These are phyloP conservation scores for Acanthisitta chloris DNA, from an alignment of 2,113 vertebrate genomes.

Conservation along the genomic window DNA sequence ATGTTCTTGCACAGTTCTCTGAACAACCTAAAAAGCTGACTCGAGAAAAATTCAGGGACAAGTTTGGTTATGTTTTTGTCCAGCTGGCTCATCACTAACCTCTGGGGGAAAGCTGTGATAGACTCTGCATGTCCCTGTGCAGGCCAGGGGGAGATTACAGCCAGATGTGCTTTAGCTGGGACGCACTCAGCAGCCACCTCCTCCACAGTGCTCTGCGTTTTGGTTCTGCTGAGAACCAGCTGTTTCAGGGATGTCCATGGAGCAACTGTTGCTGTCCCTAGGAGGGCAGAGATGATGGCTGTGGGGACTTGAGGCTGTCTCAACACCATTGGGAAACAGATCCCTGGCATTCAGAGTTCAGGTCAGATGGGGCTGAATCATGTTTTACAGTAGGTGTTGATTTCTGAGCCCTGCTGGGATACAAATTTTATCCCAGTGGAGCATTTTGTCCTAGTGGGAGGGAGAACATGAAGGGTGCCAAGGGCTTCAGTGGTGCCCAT, in stretches of 20 bases:
- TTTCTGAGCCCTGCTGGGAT: neutral
- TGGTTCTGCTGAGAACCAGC: fast-evolving
- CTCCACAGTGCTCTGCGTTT: neutral
- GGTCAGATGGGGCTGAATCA: neutral
- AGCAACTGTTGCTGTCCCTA: fast-evolving
- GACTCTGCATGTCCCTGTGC: neutral
- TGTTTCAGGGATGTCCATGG: neutral
- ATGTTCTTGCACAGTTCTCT: slow-evolving; percentile 58
- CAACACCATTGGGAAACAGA: neutral
- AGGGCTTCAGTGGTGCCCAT: fast-evolving
- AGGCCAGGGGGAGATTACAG: neutral
- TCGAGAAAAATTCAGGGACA: neutral
- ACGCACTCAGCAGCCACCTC: neutral
- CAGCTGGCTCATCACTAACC: neutral
- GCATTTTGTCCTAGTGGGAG: neutral
- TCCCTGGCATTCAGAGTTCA: neutral
- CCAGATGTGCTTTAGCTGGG: neutral
- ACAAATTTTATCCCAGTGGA: neutral
- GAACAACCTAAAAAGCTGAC: slow-evolving; percentile 49
- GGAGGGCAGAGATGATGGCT: neutral
- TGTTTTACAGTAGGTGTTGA: neutral
- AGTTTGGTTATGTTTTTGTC: neutral
- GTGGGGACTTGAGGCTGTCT: neutral
- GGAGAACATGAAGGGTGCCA: neutral
- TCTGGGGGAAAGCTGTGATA: neutral